Percentiles rank a stretch among this genome's conserved stretches.
These are phyloP conservation scores for Pangasianodon hypophthalmus DNA, from an alignment of 2,113 vertebrate species.

Conservation along the genomic window DNA sequence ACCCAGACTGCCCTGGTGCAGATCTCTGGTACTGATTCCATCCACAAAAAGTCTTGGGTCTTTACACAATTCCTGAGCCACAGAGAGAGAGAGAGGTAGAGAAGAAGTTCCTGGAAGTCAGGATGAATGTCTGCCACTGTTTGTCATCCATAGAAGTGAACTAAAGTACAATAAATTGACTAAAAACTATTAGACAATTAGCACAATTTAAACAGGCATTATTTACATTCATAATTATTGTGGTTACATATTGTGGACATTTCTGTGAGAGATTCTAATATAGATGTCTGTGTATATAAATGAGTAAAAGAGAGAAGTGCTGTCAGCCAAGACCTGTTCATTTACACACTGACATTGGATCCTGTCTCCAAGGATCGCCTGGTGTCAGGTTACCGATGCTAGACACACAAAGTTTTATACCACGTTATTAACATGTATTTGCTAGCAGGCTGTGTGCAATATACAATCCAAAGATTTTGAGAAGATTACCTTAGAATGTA, in stretches of 20 bases:
- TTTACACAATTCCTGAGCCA: conserved; percentile 74
- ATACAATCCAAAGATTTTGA: neutral
- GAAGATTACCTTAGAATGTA: neutral
- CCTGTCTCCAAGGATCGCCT: conserved; percentile 16
- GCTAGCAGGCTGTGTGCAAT: neutral
- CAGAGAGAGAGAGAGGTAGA: neutral
- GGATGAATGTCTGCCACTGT: neutral
- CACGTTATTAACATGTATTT: neutral
- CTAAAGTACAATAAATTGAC: neutral
- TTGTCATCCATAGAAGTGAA: neutral
- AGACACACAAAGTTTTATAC: conserved; percentile 5
- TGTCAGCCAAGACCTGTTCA: conserved; percentile 53
- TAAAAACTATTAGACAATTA: neutral
- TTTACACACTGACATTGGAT: conserved; percentile 56
- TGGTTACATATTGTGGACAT: neutral
- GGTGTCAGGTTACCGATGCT: conserved; percentile 59
- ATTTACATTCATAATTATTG: neutral
- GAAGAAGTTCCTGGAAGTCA: neutral
- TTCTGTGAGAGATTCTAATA: neutral
- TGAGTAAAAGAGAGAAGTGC: conserved; percentile 57
- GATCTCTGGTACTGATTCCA: conserved; percentile 80
- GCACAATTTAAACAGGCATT: neutral
- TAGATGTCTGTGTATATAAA: neutral
- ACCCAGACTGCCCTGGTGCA: conserved; percentile 82
- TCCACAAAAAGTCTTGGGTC: conserved; percentile 81